These are phyloP conservation scores for Agrotis segetum DNA, from an alignment of 2,888 invertebrate genomes.

Conservation along the genomic window DNA sequence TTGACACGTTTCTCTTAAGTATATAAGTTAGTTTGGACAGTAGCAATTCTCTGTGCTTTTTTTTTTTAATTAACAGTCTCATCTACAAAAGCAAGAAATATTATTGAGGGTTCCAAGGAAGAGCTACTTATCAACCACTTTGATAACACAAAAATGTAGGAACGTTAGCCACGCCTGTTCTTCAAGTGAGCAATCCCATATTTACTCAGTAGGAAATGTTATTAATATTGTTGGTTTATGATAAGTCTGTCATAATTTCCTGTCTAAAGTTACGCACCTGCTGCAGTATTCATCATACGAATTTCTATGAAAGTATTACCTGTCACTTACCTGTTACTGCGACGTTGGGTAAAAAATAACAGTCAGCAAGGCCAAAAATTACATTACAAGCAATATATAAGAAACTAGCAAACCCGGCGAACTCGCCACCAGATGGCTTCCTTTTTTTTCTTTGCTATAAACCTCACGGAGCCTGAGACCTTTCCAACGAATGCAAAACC, in stretches of 20 bases:
- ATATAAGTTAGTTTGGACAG: too few species aligned
- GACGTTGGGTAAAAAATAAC: not conserved
- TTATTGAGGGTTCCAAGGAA: not conserved
- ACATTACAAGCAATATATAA: not conserved
- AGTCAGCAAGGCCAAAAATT: not conserved
- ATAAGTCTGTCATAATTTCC: slow-evolving; percentile 28
- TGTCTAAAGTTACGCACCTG: not conserved
- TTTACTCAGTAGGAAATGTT: slow-evolving; percentile 17
- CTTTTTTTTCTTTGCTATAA: too few species aligned
- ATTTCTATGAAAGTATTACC: slow-evolving; percentile 29
- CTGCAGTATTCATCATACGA: slow-evolving; percentile 17
- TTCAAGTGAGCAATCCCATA: slow-evolving; percentile 6
- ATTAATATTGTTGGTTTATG: slow-evolving; percentile 20
- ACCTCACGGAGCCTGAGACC: too few species aligned
- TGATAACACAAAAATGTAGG: slow-evolving; percentile 3
- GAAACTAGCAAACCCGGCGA: too few species aligned
- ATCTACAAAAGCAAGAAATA: not conserved
- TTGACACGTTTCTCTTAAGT: too few species aligned
- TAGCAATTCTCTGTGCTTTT: too few species aligned
- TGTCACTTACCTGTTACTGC: not conserved
- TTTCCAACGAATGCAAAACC: too few species aligned
- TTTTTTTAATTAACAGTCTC: too few species aligned
- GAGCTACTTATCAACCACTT: not conserved
- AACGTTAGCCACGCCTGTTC: not conserved
- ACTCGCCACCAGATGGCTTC: too few species aligned